Evolutionary conservation across 2,888 invertebrate genomes (phyloP).

Genomic region (Ophonus ardosiacus): DNA sequence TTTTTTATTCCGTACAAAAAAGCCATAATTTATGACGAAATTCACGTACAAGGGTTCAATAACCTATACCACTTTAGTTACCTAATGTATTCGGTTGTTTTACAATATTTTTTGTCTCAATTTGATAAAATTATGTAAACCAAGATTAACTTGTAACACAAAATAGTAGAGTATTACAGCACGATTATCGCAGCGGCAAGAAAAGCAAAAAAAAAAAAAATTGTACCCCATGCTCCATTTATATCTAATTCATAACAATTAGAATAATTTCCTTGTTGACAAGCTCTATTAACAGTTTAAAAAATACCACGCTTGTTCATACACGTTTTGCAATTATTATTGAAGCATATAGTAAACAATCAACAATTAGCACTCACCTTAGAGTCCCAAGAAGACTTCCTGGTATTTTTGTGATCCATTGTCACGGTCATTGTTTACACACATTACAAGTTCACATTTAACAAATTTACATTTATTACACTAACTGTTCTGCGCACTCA

Average conservation of each 20-base stretch:
- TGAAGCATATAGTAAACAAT: background rate
- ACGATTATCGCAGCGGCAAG: background rate
- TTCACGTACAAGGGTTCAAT: slow-evolving; percentile 22
- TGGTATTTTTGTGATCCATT: slow-evolving; percentile 76
- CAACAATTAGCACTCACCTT: slow-evolving; percentile 73
- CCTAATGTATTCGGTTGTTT: no score
- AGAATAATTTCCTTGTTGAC: background rate
- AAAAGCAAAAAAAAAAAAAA: background rate
- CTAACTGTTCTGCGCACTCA: slow-evolving; percentile 46
- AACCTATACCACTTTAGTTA: slow-evolving; percentile 5
- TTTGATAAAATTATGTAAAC: no score
- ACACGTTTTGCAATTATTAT: background rate
- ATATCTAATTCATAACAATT: background rate
- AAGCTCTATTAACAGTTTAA: background rate
- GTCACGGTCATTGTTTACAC: slow-evolving; percentile 74
- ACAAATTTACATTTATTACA: slow-evolving; percentile 43
- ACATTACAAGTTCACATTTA: slow-evolving; percentile 47
- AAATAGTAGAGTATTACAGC: no score
- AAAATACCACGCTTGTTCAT: background rate
- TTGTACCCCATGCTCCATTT: background rate
- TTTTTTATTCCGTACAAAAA: slow-evolving; percentile 8
- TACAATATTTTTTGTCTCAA: no score
- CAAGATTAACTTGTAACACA: no score
- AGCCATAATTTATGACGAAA: slow-evolving; percentile 20
- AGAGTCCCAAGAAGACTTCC: slow-evolving; percentile 79